Evolutionary conservation across 1,140 invertebrate genomes (phyloP).

Genomic region (Doryteuthis pealeii): DNA sequence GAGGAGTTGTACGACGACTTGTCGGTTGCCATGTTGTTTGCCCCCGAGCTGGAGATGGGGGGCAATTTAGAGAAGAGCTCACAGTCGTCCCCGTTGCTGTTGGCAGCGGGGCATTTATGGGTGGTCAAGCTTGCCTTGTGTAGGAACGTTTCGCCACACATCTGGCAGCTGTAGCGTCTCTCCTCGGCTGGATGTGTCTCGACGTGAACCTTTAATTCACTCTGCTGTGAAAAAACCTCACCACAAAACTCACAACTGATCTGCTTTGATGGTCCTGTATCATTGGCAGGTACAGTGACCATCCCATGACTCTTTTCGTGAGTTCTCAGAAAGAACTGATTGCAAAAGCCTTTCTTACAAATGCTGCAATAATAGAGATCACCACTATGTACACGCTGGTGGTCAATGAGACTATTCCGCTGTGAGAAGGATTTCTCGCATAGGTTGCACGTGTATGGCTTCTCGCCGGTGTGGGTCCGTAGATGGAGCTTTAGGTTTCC

Average conservation of each 20-base stretch:
- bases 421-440: slow-evolving; percentile 70
- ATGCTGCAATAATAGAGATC: slow-evolving; percentile 30
- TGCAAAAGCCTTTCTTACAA: slow-evolving; percentile 64
- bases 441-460: slow-evolving; percentile 23
- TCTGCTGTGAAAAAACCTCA: neutral
- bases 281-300: too few species aligned
- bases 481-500: slow-evolving; percentile 68
- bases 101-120: neutral
- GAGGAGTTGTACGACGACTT: neutral
- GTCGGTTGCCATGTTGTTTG: neutral
- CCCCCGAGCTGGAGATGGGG: neutral
- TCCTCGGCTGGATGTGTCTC: neutral
- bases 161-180: neutral
- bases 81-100: neutral
- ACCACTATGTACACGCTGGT: slow-evolving; percentile 29
- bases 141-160: neutral
- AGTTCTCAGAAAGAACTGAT: neutral
- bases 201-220: neutral
- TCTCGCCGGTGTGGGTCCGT: slow-evolving; percentile 25
- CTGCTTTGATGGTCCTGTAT: neutral
- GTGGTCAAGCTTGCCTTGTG: neutral
- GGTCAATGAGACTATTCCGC: slow-evolving; percentile 61
- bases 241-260: slow-evolving; percentile 5
- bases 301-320: neutral
- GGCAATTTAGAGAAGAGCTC: neutral